Base-by-base conservation (phyloP, 2,797 vertebrate genomes). In the Euphonia xanthogaster region DNA sequence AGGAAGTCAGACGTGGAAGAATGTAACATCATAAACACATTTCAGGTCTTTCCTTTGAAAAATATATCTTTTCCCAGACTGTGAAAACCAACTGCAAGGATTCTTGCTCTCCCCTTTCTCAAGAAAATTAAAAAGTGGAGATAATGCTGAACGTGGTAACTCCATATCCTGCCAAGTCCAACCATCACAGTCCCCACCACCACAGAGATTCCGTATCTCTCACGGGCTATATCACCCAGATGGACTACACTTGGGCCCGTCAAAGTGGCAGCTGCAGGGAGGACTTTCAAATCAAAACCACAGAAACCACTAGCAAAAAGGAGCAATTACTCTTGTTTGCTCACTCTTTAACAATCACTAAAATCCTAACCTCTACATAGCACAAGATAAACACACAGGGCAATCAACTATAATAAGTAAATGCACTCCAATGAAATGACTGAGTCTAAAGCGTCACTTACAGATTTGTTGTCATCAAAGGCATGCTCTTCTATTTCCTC, bases 401-500 rank as follows among this genome's bases (percentile, higher is more conserved):
- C 48, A 87, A 65, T 18, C 21, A 71, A 50, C 35, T 19, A 40
- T 15, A 88, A 40, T 15, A 88, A 51, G 61, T n/a, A 86, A 88
- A 79, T 9, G 11, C 9, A 45, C 12, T 55, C 10, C 21, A 63
- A 37, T 28, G 7, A 72, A 73, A 76, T 68, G 25, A 76, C 7
- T 27, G 6, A 50, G 15, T 45, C 20, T 35, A 60, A 91, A 72
- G 20, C 6, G 24, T 35, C 42, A 94, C 98, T 98, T 94, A 99
- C 99, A 94, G 99, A 98, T 96, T 99, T 99, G 93, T 99, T 99
- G 96, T 99, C 98, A 96, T 99, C 99, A 70, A 99, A 99, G 45
- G 98, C 99, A 8, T 99, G 99, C 54, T 99, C 99, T 92, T 99
- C 99, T 28, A 99, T 99, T 94, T 99, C 98, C 91, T 99, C 99